Evolutionary conservation across 1,140 invertebrate genomes (phyloP).

Genomic region (Dendroctonus valens): DNA sequence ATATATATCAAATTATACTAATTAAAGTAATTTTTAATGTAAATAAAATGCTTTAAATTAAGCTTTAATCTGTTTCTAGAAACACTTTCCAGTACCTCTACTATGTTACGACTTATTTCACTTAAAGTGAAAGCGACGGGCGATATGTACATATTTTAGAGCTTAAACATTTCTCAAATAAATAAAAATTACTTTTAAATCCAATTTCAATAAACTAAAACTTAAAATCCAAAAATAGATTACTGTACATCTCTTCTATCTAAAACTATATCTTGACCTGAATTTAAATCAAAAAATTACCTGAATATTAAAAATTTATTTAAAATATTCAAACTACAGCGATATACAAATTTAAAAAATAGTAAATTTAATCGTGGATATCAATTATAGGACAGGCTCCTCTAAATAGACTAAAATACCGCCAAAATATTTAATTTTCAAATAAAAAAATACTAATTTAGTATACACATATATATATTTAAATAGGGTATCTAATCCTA

Average conservation of each 20-base stretch:
- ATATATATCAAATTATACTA: slow-evolving; percentile 52
- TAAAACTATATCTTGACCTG: slow-evolving; percentile 61
- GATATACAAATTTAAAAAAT: too few species aligned
- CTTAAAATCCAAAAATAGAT: slow-evolving; percentile 48
- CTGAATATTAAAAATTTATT: too few species aligned
- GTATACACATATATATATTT: too few species aligned
- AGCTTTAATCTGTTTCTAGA: slow-evolving; percentile 59
- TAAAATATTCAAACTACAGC: too few species aligned
- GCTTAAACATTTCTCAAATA: slow-evolving; percentile 48
- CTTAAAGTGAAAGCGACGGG: slow-evolving; percentile 64
- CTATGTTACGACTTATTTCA: slow-evolving; percentile 73
- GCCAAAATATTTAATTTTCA: too few species aligned
- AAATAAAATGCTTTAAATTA: slow-evolving; percentile 59
- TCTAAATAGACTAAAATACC: too few species aligned
- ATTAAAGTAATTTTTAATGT: slow-evolving; percentile 56
- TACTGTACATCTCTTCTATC: slow-evolving; percentile 56
- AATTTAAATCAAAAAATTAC: too few species aligned
- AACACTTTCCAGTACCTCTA: slow-evolving; percentile 67
- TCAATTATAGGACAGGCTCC: too few species aligned
- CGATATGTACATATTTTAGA: slow-evolving; percentile 64
- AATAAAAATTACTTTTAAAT: slow-evolving; percentile 57
- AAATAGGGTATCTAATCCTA: too few species aligned
- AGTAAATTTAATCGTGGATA: too few species aligned
- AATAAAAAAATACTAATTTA: too few species aligned
- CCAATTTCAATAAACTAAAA: slow-evolving; percentile 51